phyloP scores from a whole-genome alignment of 2,888 invertebrate genomes.

The Mylabris sibirica region DNA sequence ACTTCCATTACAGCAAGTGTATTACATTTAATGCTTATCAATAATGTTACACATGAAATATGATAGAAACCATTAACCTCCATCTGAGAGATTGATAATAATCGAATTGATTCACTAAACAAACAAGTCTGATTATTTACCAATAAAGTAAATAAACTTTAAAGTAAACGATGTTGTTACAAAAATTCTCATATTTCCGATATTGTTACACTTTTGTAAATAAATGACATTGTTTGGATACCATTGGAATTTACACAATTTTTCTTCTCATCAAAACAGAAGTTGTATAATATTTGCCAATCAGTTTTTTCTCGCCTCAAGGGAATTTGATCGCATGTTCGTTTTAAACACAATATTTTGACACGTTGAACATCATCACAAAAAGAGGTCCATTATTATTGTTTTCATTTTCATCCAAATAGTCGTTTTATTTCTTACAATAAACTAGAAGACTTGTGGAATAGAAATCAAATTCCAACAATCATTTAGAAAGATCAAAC shows the following conservation, averaged over 20 bases:
- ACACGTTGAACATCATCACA: background rate
- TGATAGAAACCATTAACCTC: slow-evolving; percentile 25
- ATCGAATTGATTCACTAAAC: slow-evolving; percentile 19
- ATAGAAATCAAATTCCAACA: background rate
- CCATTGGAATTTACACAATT: too few species aligned
- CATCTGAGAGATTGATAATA: slow-evolving; percentile 19
- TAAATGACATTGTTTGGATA: too few species aligned
- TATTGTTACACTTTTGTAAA: too few species aligned
- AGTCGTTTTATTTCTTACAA: background rate
- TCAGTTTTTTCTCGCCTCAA: too few species aligned
- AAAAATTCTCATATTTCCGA: too few species aligned
- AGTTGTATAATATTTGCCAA: too few species aligned
- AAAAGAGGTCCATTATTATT: background rate
- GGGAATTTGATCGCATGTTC: too few species aligned
- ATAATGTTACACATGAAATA: slow-evolving; percentile 22
- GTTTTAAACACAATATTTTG: background rate
- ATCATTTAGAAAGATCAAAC: background rate
- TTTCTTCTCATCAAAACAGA: too few species aligned
- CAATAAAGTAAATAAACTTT: background rate
- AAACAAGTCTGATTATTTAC: background rate
- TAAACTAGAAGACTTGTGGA: background rate
- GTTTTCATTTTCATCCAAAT: background rate
- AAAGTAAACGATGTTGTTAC: background rate
- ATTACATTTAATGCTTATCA: slow-evolving; percentile 10
- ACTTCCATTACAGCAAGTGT: slow-evolving; percentile 26